These are phyloP conservation scores for Rhamphomyia laevipes DNA, from an alignment of 2,888 invertebrate genomes.

Conservation along the genomic window DNA sequence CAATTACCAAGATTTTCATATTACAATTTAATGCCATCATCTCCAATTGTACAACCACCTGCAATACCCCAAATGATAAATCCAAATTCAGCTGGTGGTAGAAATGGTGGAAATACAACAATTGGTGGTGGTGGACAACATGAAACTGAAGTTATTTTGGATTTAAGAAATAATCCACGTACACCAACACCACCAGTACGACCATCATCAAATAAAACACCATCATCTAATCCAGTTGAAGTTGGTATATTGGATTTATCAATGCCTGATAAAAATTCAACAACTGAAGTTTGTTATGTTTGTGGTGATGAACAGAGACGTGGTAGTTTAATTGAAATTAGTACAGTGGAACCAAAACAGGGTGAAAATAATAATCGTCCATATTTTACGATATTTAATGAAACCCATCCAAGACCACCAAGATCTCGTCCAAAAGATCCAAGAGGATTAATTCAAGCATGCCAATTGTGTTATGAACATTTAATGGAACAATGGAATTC, in stretches of 20 bases:
- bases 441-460: constrained; percentile 66
- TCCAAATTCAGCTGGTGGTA: constrained; percentile 7
- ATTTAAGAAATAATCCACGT: constrained; percentile 30
- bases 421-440: constrained; percentile 78
- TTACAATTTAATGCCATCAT: constrained; percentile 16
- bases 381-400: constrained; percentile 63
- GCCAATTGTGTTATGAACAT: constrained; percentile 73
- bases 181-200: constrained; percentile 6
- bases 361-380: constrained; percentile 38
- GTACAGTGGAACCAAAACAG: constrained; percentile 41
- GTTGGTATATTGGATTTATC: constrained; percentile 78
- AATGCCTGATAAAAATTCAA: constrained; percentile 86
- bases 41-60: constrained; percentile 15
- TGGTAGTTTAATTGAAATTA: constrained; percentile 63
- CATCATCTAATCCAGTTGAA: constrained; percentile 42
- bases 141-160: constrained; percentile 34
- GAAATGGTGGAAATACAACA: no score
- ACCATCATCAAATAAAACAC: constrained; percentile 14
- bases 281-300: constrained; percentile 81
- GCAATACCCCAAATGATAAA: constrained; percentile 10
- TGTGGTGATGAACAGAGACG: constrained; percentile 81
- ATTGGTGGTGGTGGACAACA: constrained; percentile 4
- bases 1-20: constrained; percentile 18
- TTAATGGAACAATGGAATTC: constrained; percentile 80
- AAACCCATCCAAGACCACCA: constrained; percentile 73